Conservation (phyloP, 2,888 invertebrate species). For the Polymixis lichenea region DNA sequence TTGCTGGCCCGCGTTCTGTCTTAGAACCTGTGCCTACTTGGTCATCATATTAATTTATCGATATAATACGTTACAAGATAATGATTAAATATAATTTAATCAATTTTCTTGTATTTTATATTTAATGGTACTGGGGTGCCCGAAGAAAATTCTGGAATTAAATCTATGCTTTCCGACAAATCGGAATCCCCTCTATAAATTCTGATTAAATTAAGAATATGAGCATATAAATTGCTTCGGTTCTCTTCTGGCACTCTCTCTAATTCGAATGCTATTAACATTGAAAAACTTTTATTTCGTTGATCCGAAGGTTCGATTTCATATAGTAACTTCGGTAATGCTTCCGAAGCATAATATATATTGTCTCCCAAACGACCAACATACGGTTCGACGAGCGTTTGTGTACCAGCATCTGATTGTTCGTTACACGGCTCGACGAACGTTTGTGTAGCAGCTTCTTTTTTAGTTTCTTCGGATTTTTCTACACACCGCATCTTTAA, state of each 20-base stretch:
- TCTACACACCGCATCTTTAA: constrained; percentile 32
- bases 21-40: constrained; percentile 24
- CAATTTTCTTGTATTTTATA: constrained; percentile 37
- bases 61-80: constrained; percentile 12
- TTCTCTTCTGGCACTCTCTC: constrained; percentile 33
- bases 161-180: constrained; percentile 22
- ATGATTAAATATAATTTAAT: constrained; percentile 30
- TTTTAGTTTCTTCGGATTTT: constrained; percentile 17
- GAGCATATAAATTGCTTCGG: constrained; percentile 19
- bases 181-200: constrained; percentile 8
- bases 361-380: constrained; percentile 30
- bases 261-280: constrained; percentile 29
- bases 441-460: constrained; percentile 26
- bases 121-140: constrained; percentile 33
- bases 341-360: constrained; percentile 32
- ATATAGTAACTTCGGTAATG: constrained; percentile 25
- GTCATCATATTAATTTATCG: constrained; percentile 26
- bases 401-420: constrained; percentile 20
- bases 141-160: constrained; percentile 29
- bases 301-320: constrained; percentile 26
- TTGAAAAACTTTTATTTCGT: constrained; percentile 32
- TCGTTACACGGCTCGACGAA: constrained; percentile 14
- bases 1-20: constrained; percentile 20
- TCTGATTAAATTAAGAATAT: constrained; percentile 20
- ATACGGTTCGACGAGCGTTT: constrained; percentile 33